A percentile compares a stretch with the other conserved stretches of the same genome.
phyloP scores from a whole-genome alignment of 92 coral and sea anemone species.

The Desmophyllum pertusum region DNA sequence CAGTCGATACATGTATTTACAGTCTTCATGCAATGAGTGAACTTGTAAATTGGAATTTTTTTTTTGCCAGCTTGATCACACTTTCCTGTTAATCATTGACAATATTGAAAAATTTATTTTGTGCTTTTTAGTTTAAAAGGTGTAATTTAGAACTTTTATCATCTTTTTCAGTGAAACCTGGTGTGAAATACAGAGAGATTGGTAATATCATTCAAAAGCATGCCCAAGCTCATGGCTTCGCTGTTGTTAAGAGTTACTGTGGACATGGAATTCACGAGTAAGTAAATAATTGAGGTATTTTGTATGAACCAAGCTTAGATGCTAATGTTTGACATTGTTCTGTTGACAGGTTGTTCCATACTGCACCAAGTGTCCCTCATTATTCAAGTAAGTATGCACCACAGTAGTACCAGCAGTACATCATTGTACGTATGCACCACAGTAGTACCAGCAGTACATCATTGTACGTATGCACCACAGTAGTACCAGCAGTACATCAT shows the following conservation, averaged over 20 bases:
- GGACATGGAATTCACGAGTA: constrained; percentile 99
- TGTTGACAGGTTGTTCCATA: constrained; percentile 83
- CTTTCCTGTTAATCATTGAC: too few relatives aligned
- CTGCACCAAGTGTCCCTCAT: constrained; percentile 99
- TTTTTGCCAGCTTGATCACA: too few relatives aligned
- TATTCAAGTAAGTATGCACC: constrained; percentile 85
- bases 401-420: not conserved
- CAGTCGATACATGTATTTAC: too few relatives aligned
- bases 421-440: too few relatives aligned
- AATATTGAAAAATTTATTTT: too few relatives aligned
- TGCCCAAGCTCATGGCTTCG: constrained; percentile 93
- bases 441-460: too few relatives aligned
- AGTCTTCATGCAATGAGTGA: too few relatives aligned
- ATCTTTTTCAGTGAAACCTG: constrained; percentile 83
- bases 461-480: too few relatives aligned
- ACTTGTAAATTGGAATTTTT: too few relatives aligned
- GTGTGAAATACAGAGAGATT: constrained; percentile 92
- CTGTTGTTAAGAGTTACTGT: constrained; percentile 95
- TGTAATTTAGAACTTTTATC: not conserved
- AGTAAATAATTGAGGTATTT: constrained; percentile 7
- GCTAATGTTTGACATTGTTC: not conserved
- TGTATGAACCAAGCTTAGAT: not conserved
- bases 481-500: too few relatives aligned
- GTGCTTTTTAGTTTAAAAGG: too few relatives aligned
- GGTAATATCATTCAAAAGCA: constrained; percentile 97